phyloP scores from a whole-genome alignment of 2,888 invertebrate genomes.

The Chaetogeoica ovagalla region DNA sequence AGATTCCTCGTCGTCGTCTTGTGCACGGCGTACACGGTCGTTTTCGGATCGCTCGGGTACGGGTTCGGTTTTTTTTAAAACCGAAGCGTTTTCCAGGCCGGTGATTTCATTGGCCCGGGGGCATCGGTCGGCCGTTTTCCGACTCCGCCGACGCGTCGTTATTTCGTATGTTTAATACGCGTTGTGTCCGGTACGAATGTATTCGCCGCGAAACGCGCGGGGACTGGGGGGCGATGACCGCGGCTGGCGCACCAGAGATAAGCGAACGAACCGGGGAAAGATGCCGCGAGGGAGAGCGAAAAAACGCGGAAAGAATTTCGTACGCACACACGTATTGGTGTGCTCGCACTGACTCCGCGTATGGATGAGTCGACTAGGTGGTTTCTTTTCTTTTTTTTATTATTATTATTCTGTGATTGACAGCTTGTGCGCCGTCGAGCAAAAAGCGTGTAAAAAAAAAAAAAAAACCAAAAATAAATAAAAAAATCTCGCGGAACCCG shows the following conservation, averaged over 20 bases:
- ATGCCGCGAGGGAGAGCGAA: neutral
- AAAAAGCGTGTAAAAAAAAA: neutral
- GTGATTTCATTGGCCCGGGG: neutral
- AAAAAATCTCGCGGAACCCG: slow-evolving; percentile 36
- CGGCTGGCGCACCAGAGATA: slow-evolving; percentile 36
- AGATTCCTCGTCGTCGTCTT: no score
- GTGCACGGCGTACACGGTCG: no score
- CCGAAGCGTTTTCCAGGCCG: slow-evolving; percentile 37
- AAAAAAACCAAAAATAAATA: neutral
- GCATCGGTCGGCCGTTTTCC: neutral
- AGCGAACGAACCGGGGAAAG: neutral
- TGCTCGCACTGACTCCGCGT: neutral
- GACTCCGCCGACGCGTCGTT: slow-evolving; percentile 20
- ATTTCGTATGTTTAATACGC: neutral
- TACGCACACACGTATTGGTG: neutral
- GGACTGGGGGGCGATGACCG: no score
- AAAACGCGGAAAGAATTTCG: slow-evolving; percentile 7
- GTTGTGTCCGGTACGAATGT: slow-evolving; percentile 16
- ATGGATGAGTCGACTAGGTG: slow-evolving; percentile 39
- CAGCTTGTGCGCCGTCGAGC: slow-evolving; percentile 25
- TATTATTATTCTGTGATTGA: slow-evolving; percentile 48
- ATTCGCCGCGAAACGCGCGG: slow-evolving; percentile 14
- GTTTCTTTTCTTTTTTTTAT: slow-evolving; percentile 5
- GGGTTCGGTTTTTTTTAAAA: slow-evolving; percentile 4
- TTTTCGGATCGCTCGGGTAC: neutral